phyloP scores from a whole-genome alignment of 2,797 vertebrate genomes.

The Sebastes taczanowskii region DNA sequence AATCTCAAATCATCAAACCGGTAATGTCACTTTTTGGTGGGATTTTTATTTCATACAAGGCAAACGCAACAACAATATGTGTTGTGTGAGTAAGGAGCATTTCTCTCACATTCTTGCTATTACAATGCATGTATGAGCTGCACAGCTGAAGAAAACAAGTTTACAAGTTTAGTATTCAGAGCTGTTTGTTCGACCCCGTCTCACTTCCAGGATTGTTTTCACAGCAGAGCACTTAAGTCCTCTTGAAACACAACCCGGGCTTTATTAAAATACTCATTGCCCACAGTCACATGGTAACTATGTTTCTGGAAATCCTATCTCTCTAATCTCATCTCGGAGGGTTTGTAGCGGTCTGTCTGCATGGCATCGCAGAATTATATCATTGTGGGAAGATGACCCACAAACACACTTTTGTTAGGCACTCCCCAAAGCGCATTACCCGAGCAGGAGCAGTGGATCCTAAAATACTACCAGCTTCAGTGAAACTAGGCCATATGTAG shows the following conservation, averaged over 20 bases:
- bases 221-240: neutral
- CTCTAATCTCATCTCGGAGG: constrained; percentile 50
- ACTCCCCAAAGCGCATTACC: constrained; percentile 51
- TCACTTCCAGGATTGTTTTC: constrained; percentile 41
- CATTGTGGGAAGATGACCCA: constrained; percentile 63
- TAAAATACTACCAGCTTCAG: constrained; percentile 59
- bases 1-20: neutral
- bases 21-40: neutral
- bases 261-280: constrained; percentile 58
- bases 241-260: constrained; percentile 27
- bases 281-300: constrained; percentile 29
- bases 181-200: constrained; percentile 22
- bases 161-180: neutral
- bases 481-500: constrained; percentile 55
- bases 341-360: neutral
- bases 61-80: neutral
- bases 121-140: neutral
- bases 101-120: neutral
- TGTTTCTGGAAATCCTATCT: constrained; percentile 52
- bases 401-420: constrained; percentile 70
- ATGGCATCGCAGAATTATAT: constrained; percentile 27
- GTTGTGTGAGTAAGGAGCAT: neutral
- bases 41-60: accelerated
- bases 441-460: constrained; percentile 30
- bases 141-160: neutral